A percentile compares a stretch with the other conserved stretches of the same genome.
These are phyloP conservation scores for Orius laevigatus DNA, from an alignment of 1,140 invertebrate genomes.

Conservation along the genomic window DNA sequence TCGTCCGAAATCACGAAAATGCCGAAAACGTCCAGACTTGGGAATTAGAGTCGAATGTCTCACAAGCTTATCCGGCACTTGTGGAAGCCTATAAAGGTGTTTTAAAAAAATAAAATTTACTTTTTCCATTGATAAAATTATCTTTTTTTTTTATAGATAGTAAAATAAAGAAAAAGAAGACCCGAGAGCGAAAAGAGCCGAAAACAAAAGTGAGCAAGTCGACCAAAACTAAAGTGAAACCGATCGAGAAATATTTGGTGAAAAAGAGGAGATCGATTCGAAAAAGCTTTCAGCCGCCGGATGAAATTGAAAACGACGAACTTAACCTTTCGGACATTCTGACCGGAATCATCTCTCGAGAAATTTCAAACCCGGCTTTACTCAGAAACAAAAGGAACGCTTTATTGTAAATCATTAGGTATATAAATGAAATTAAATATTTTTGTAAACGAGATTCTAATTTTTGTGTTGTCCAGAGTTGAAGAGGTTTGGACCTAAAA, in stretches of 20 bases:
- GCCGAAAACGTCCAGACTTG: conserved; percentile 30
- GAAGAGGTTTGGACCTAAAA: no score
- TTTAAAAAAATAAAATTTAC: no score
- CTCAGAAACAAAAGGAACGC: no score
- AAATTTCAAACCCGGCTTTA: background rate
- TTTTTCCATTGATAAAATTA: background rate
- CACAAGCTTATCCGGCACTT: conserved; percentile 45
- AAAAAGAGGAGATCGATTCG: no score
- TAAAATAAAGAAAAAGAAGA: conserved; percentile 29
- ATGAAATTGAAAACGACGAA: background rate
- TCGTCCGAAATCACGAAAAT: no score
- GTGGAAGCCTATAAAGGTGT: conserved; percentile 37
- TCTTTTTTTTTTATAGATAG: background rate
- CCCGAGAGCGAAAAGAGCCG: conserved; percentile 19
- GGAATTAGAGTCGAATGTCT: conserved; percentile 45
- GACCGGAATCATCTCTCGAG: background rate
- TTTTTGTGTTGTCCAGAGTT: no score
- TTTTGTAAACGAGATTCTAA: no score
- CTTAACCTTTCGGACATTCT: background rate
- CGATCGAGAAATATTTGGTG: background rate
- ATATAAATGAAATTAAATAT: no score
- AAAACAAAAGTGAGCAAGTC: conserved; percentile 3
- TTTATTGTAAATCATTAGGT: no score
- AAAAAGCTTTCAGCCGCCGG: no score
- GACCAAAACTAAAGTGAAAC: background rate